phyloP scores from a whole-genome alignment of 2,888 invertebrate species.

The Conops quadrifasciatus region DNA sequence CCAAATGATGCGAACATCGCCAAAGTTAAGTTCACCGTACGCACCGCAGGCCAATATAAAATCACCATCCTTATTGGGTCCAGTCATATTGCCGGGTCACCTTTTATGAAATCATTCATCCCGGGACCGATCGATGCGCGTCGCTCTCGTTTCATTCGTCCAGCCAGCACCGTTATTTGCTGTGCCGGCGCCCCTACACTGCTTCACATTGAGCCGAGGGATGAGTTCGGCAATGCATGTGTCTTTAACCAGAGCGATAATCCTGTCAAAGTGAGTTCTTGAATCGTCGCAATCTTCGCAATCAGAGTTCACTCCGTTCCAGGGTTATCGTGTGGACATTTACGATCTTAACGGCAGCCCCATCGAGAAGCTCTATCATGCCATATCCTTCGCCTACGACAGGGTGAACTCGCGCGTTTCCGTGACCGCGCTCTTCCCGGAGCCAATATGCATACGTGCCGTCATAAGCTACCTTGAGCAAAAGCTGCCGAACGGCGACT shows the following conservation, averaged over 20 bases:
- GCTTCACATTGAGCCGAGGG: slow-evolving; percentile 88
- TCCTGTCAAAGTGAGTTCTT: slow-evolving; percentile 68
- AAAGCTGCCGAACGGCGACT: slow-evolving; percentile 86
- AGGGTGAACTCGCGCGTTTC: slow-evolving; percentile 80
- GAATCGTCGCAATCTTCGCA: neutral
- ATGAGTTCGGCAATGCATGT: slow-evolving; percentile 89
- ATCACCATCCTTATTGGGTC: slow-evolving; percentile 85
- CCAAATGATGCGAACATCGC: slow-evolving; percentile 87
- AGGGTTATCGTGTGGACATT: slow-evolving; percentile 74
- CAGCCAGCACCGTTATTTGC: slow-evolving; percentile 85
- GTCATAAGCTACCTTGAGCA: slow-evolving; percentile 78
- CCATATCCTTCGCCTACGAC: slow-evolving; percentile 78
- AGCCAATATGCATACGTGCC: slow-evolving; percentile 84
- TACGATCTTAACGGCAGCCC: slow-evolving; percentile 70
- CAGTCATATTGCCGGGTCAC: slow-evolving; percentile 84
- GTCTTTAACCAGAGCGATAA: slow-evolving; percentile 70
- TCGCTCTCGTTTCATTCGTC: slow-evolving; percentile 83
- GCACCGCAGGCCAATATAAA: slow-evolving; percentile 88
- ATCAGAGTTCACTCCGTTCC: slow-evolving; percentile 42
- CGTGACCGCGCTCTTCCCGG: slow-evolving; percentile 79
- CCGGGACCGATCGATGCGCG: slow-evolving; percentile 86
- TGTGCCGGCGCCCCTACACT: slow-evolving; percentile 79
- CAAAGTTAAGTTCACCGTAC: slow-evolving; percentile 90
- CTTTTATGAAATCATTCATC: slow-evolving; percentile 82
- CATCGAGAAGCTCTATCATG: slow-evolving; percentile 68